Evolutionary conservation across 1,140 invertebrate genomes (phyloP).

Genomic region (Caenorhabditis latens): DNA sequence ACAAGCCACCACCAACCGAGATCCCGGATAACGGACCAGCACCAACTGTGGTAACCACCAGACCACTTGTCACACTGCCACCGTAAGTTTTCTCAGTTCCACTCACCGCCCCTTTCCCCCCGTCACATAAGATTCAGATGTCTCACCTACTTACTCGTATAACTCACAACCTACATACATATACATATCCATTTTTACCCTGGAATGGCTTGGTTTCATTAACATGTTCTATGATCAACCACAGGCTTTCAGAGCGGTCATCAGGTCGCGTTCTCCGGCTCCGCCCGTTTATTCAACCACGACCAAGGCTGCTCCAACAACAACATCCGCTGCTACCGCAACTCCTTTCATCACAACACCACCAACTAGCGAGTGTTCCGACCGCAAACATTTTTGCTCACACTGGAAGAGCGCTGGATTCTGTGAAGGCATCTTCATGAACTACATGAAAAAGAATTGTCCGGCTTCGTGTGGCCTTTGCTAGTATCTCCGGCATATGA

Average conservation of each 20-base stretch:
- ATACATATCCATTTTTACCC: not conserved
- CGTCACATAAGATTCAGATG: not conserved
- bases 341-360: slow-evolving; percentile 49
- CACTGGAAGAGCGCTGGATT: slow-evolving; percentile 75
- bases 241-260: slow-evolving; percentile 41
- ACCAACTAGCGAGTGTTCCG: slow-evolving; percentile 66
- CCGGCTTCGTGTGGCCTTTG: slow-evolving; percentile 71
- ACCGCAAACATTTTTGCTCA: slow-evolving; percentile 74
- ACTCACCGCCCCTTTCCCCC: not conserved
- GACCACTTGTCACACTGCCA: slow-evolving; percentile 50
- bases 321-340: not conserved
- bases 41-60: slow-evolving; percentile 58
- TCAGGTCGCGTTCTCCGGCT: slow-evolving; percentile 48
- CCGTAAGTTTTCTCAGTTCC: slow-evolving; percentile 40
- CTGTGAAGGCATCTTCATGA: slow-evolving; percentile 74
- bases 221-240: slow-evolving; percentile 34
- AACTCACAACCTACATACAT: not conserved
- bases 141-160: not conserved
- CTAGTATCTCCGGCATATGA: slow-evolving; percentile 54
- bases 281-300: slow-evolving; percentile 28
- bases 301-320: slow-evolving; percentile 10
- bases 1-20: slow-evolving; percentile 72
- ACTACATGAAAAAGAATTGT: slow-evolving; percentile 77
- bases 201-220: slow-evolving; percentile 41
- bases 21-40: slow-evolving; percentile 60